Evolutionary conservation across 2,888 invertebrate genomes (phyloP), one percentile per base, ranked within the genome.

Genomic region (Ditula angustiorana): DNA sequence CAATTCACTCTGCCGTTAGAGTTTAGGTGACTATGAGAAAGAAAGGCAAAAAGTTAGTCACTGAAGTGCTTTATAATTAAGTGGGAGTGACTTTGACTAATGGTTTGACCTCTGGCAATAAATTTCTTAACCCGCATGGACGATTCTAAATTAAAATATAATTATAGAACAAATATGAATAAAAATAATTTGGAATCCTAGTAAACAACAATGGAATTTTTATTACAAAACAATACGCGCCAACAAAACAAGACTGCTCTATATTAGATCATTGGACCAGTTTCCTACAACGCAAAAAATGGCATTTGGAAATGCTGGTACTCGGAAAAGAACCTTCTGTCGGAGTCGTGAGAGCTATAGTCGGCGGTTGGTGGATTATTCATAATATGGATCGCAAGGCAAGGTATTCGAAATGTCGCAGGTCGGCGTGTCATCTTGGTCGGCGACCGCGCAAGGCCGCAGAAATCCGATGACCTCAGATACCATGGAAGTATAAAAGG

Each of bases 391-490:
- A 64, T 73, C 68, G 71, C 71, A 74, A 79, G 71, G 75, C 71
- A 67, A 71, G 74, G 67, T 71, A 71, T 77, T 77, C 69, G 66
- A 84, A 87, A 88, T 88, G 82, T 82, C 85, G 80, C 83, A 80
- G 84, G 81, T 85, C 83, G 82, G 66, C 72, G 82, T 82, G 84
- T 85, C 83, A 83, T 73, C 75, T 77, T 88, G 90, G 87, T 85
- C 90, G 87, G 87, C 86, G 92, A 89, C 92, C 90, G 87, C 79
- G 83, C 92, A 92, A 92, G 92, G 92, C 90, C 92, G 87, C 80
- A 72, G 72, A 80, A 85, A 85, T 82, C 74, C 87, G 88, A 92
- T 87, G 91, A 92, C 92, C 92, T 92, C 88, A 87, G 79, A 76
- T 61, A 47, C 69, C 76, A 73, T 72, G 75, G 74, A 79, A 76